Percentiles rank a stretch among this genome's conserved stretches.
phyloP scores from a whole-genome alignment of 1,140 invertebrate genomes.

The Procambarus virginalis region DNA sequence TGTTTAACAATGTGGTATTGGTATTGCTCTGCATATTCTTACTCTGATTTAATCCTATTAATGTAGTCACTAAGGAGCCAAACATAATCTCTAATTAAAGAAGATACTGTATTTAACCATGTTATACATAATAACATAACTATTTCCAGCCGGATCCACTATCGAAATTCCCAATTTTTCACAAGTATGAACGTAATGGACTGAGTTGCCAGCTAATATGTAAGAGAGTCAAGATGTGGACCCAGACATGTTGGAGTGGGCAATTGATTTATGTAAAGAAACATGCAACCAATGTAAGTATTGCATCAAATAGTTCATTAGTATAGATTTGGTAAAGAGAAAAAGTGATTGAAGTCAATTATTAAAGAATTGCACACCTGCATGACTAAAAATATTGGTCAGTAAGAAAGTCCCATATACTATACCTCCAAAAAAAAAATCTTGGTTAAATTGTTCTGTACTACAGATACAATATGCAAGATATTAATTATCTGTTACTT shows the following conservation, averaged over 20 bases:
- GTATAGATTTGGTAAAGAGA: background rate
- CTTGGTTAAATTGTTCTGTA: no score
- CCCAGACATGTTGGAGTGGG: conserved; percentile 77
- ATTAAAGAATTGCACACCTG: no score
- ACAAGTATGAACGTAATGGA: conserved; percentile 73
- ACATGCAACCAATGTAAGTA: conserved; percentile 81
- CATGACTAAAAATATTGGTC: no score
- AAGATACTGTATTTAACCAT: background rate
- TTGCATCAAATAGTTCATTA: background rate
- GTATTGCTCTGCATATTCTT: background rate
- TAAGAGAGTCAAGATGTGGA: conserved; percentile 74
- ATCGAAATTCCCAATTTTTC: conserved; percentile 71
- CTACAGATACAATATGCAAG: no score
- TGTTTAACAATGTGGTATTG: no score
- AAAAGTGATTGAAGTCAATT: background rate
- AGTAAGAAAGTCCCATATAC: no score
- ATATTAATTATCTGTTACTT: no score
- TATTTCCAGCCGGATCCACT: conserved; percentile 70
- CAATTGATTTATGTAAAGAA: conserved; percentile 80
- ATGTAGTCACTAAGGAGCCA: no score
- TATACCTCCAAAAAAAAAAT: no score
- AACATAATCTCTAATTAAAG: background rate
- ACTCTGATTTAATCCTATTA: no score
- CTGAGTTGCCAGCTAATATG: conserved; percentile 74
- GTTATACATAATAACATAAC: background rate